Conservation (phyloP, 2,113 vertebrate genomes). For the Paramisgurnus dabryanus region DNA sequence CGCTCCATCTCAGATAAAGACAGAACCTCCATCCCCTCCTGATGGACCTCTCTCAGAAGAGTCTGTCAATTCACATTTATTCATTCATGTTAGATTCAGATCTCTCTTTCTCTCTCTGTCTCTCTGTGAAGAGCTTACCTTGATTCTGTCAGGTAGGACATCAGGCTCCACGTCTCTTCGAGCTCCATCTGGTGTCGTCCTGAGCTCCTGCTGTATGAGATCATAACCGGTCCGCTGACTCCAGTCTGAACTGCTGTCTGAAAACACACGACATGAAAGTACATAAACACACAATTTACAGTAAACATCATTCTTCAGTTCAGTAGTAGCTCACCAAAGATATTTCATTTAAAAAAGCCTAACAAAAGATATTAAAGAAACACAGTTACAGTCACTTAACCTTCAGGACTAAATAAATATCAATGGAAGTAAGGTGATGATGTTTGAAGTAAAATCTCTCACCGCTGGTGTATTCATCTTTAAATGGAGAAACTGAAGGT, state of each 20-base stretch:
- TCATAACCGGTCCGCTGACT: conserved; percentile 81
- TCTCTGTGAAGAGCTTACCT: conserved; percentile 71
- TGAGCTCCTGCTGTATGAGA: conserved; percentile 78
- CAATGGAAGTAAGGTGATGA: too few species aligned
- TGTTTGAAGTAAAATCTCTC: conserved; percentile 53
- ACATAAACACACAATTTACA: conserved; percentile 9
- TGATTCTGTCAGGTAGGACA: conserved; percentile 86
- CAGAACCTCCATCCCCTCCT: conserved; percentile 91
- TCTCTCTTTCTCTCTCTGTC: too few species aligned
- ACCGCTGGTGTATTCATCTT: conserved; percentile 89
- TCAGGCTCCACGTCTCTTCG: conserved; percentile 80
- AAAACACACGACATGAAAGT: not conserved
- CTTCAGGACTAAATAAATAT: too few species aligned
- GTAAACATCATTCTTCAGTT: too few species aligned
- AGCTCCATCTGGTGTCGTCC: conserved; percentile 77
- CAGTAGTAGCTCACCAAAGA: too few species aligned
- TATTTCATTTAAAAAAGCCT: too few species aligned
- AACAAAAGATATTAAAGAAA: too few species aligned
- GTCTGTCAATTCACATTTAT: conserved; percentile 68
- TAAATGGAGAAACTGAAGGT: conserved; percentile 72
- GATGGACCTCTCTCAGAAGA: conserved; percentile 89
- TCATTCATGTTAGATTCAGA: too few species aligned
- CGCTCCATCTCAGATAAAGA: conserved; percentile 77
- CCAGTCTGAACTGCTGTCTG: conserved; percentile 92
- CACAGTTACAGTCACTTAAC: too few species aligned